phyloP scores from a whole-genome alignment of 1,140 invertebrate species.

The Drosophila truncata region DNA sequence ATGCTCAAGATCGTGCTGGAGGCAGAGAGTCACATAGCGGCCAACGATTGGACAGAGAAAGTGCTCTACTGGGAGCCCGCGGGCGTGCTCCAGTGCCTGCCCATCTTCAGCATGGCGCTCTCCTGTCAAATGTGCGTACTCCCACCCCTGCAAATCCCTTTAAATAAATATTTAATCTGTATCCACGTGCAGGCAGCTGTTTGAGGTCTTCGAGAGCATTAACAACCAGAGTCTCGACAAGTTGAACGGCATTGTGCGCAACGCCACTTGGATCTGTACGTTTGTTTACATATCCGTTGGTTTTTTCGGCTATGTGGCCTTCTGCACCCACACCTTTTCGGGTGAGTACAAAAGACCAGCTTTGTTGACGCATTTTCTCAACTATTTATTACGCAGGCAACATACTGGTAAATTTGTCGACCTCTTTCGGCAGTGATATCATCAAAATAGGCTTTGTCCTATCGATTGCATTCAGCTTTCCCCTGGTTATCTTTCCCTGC shows the following conservation, averaged over 20 bases:
- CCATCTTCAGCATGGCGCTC: conserved; percentile 97
- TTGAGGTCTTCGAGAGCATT: conserved; percentile 97
- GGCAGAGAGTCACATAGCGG: conserved; percentile 90
- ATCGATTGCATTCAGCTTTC: conserved; percentile 97
- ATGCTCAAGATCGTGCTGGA: conserved; percentile 94
- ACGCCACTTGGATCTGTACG: conserved; percentile 96
- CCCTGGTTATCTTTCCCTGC: conserved; percentile 98
- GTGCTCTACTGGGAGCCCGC: conserved; percentile 94
- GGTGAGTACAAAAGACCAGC: conserved; percentile 88
- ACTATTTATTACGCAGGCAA: conserved; percentile 89
- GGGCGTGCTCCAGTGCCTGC: conserved; percentile 95
- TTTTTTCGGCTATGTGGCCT: conserved; percentile 98
- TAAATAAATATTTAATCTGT: conserved; percentile 24
- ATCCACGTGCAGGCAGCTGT: conserved; percentile 90
- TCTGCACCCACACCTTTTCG: conserved; percentile 90
- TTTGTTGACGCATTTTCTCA: neutral
- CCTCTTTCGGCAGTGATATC: conserved; percentile 92
- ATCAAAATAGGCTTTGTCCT: conserved; percentile 98
- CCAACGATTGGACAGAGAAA: conserved; percentile 90
- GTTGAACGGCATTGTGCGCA: conserved; percentile 94
- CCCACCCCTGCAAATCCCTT: neutral
- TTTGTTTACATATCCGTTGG: conserved; percentile 95
- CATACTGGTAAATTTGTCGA: conserved; percentile 93
- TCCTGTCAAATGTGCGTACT: conserved; percentile 96
- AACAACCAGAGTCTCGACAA: conserved; percentile 95